Evolutionary conservation across 2,113 vertebrate species (phyloP).

Genomic region (Cheilinus undulatus): DNA sequence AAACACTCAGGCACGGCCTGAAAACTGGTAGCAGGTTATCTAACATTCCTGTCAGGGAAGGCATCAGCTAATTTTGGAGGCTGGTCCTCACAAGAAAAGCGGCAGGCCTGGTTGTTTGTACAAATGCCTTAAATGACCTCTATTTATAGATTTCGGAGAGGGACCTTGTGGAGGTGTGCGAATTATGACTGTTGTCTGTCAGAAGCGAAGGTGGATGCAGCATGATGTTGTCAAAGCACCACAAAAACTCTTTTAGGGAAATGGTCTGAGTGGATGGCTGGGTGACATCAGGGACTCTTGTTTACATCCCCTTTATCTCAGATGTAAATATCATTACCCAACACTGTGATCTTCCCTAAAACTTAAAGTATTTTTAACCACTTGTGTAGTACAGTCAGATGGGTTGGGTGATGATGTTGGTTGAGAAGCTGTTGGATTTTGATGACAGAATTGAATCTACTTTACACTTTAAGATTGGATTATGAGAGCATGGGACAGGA

Average conservation of each 20-base stretch:
- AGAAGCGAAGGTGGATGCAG: slow-evolving; percentile 62
- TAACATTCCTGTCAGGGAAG: slow-evolving; percentile 63
- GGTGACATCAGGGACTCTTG: slow-evolving; percentile 22
- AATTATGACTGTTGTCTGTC: slow-evolving; percentile 73
- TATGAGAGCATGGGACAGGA: too few relatives aligned
- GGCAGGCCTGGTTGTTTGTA: slow-evolving; percentile 48
- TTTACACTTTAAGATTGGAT: too few relatives aligned
- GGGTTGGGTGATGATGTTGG: too few relatives aligned
- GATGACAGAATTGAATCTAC: too few relatives aligned
- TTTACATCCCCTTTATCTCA: slow-evolving; percentile 23
- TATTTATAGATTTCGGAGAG: slow-evolving; percentile 53
- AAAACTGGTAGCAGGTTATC: slow-evolving; percentile 68
- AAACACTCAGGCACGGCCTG: slow-evolving; percentile 57
- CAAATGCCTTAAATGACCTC: slow-evolving; percentile 52
- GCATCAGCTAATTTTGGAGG: slow-evolving; percentile 60
- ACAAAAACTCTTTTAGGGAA: slow-evolving; percentile 35
- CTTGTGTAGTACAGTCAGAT: too few relatives aligned
- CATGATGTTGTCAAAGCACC: slow-evolving; percentile 46
- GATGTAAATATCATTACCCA: slow-evolving; percentile 27
- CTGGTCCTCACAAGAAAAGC: slow-evolving; percentile 25
- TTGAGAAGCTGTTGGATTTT: too few relatives aligned
- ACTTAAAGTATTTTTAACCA: slow-evolving; percentile 11
- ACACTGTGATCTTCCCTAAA: not conserved
- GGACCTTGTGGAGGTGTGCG: slow-evolving; percentile 52
- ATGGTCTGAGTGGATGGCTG: slow-evolving; percentile 29